phyloP scores from a whole-genome alignment of 1,140 invertebrate species.

The Tetraneura akinire region DNA sequence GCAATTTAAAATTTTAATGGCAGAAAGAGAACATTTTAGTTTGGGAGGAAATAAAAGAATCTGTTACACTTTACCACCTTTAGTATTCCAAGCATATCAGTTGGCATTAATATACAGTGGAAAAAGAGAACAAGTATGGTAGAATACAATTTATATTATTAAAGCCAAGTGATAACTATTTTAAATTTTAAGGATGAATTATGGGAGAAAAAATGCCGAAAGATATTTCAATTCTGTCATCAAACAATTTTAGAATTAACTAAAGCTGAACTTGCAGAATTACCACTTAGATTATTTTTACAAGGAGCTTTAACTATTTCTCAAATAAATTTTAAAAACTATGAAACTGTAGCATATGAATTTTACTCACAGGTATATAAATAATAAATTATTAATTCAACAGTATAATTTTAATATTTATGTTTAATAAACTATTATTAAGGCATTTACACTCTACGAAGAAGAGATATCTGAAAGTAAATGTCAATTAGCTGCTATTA shows the following conservation, averaged over 20 bases:
- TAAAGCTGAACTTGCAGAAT: slow-evolving; percentile 89
- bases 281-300: slow-evolving; percentile 89
- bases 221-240: slow-evolving; percentile 98
- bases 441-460: slow-evolving; percentile 96
- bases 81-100: slow-evolving; percentile 94
- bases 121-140: slow-evolving; percentile 70
- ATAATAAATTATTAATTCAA: not conserved
- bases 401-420: not conserved
- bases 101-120: slow-evolving; percentile 83
- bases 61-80: slow-evolving; percentile 88
- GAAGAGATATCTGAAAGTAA: slow-evolving; percentile 98
- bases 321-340: slow-evolving; percentile 89
- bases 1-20: slow-evolving; percentile 87
- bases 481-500: slow-evolving; percentile 93
- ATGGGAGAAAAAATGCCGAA: slow-evolving; percentile 98
- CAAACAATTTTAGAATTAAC: slow-evolving; percentile 90
- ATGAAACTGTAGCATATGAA: slow-evolving; percentile 96
- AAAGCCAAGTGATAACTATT: not conserved
- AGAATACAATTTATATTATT: not conserved
- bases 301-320: slow-evolving; percentile 93
- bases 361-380: slow-evolving; percentile 85
- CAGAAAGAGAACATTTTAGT: slow-evolving; percentile 87
- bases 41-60: slow-evolving; percentile 85
- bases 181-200: slow-evolving; percentile 76
- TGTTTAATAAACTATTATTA: no score